Base-by-base conservation (phyloP, 2,888 invertebrate genomes). In the Dolichopus griseipennis region DNA sequence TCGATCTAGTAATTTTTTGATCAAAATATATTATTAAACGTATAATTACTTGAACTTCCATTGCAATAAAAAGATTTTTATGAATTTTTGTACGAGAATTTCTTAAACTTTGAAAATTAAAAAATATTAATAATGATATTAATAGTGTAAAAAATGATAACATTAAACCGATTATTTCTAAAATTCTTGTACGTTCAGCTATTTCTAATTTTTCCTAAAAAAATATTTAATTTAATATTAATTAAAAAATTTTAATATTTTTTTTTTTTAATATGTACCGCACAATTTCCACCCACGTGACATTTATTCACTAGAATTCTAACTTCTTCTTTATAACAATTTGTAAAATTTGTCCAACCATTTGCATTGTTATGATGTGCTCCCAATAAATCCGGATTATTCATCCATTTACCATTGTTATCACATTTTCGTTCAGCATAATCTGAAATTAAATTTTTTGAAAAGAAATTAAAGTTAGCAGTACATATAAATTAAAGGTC, bases 61-160 rank as follows among this genome's bases (percentile, higher is more conserved):
- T 92, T 2, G 94, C 92, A 62, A 88, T 83, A 80, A 92, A 95
- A 68, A 93, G 84, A 79, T 92, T 91, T 80, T 90, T 91, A 81
- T 92, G 96, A 73, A 93, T 94, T 74, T 90, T 86, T 0, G 93
- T 95, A 66, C 94, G 85, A 75, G 89, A 90, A 77, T 94, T 95
- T 69, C 89, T 85, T 65, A 95, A 80, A 65, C 88, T 87, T 75
- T 92, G 87, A 82, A 91, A 95, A 74, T 87, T 86, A 73, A 87
- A 88, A 80, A 95, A 95, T 73, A 96, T 93, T 66, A 87, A 82
- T 65, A 96, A 83, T 0, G 95, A 92, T 22, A 90, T 78, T 18
- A 90, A 77, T 37, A 95, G 82, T 0, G 92, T 88, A 18, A 91
- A 78, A 7, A 94, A 83, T 0, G 96, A 96, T 10, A 91, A 78